Evolutionary conservation across 2,797 vertebrate genomes (phyloP).

Genomic region (Rhynchotus rufescens): DNA sequence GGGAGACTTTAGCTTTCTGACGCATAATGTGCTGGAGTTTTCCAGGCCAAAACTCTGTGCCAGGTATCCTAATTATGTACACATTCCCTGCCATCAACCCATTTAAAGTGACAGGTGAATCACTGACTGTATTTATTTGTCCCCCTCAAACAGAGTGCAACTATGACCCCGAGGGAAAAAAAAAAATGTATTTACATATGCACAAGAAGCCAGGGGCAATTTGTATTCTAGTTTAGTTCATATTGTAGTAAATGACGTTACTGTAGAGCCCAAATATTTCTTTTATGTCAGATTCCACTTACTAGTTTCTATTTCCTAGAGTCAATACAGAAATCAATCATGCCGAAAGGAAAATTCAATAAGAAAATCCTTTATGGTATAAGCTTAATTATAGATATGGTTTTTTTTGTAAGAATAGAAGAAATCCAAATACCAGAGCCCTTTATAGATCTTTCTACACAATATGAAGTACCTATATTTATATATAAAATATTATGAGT

Average conservation of each 20-base stretch:
- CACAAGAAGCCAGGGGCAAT: conserved; percentile 49
- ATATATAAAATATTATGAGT: conserved; percentile 21
- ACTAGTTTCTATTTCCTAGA: conserved; percentile 73
- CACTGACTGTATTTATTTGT: conserved; percentile 40
- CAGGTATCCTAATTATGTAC: conserved; percentile 37
- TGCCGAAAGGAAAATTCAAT: conserved; percentile 74
- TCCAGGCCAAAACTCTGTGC: conserved; percentile 29
- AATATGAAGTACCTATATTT: conserved; percentile 42
- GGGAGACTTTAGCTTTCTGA: background rate
- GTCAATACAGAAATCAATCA: conserved; percentile 78
- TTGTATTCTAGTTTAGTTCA: conserved; percentile 53
- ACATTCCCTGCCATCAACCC: conserved; percentile 27
- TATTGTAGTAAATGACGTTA: conserved; percentile 61
- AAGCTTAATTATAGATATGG: conserved; percentile 70
- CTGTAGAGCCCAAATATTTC: conserved; percentile 55
- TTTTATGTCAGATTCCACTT: conserved; percentile 68
- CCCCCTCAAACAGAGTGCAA: conserved; percentile 36
- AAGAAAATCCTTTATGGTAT: conserved; percentile 65
- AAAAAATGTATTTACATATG: conserved; percentile 50
- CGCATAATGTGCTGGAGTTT: background rate
- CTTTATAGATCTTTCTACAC: conserved; percentile 24
- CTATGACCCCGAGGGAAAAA: conserved; percentile 21
- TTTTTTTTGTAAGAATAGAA: conserved; percentile 66
- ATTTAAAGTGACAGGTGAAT: conserved; percentile 46
- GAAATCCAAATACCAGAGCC: conserved; percentile 41